A percentile compares a stretch with the other conserved stretches of the same genome.
phyloP scores from a whole-genome alignment of 2,113 vertebrate species.

The Tetrax tetrax region DNA sequence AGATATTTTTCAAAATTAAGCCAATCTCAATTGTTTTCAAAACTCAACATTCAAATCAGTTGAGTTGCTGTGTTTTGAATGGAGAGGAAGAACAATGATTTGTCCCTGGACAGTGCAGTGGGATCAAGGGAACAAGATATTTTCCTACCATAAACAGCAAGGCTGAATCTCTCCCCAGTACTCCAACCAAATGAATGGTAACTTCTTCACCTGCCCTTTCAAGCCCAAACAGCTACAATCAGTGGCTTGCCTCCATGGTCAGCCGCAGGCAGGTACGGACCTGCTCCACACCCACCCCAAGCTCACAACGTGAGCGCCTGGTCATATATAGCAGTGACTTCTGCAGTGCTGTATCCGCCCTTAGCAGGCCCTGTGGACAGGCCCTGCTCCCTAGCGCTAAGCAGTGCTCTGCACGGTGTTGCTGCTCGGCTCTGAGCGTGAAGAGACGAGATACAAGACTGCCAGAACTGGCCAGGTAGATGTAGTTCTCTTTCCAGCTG shows the following conservation, averaged over 20 bases:
- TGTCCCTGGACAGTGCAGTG: rapidly evolving
- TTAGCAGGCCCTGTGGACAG: not conserved
- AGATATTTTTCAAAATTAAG: not conserved
- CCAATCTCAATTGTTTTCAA: not conserved
- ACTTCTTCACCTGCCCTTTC: not conserved
- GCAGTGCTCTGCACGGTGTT: rapidly evolving
- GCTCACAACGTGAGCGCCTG: rapidly evolving
- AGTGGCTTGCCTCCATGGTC: not conserved
- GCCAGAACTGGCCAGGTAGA: not conserved
- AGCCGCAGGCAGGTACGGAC: not conserved
- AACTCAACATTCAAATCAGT: not conserved
- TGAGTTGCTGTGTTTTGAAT: not conserved
- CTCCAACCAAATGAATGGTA: not conserved
- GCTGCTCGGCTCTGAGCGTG: not conserved
- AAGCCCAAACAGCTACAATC: not conserved
- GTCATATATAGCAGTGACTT: not conserved
- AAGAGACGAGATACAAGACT: not conserved
- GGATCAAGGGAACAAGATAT: not conserved
- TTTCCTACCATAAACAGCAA: not conserved
- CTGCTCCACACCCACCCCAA: not conserved
- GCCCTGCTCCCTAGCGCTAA: rapidly evolving
- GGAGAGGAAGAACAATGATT: not conserved
- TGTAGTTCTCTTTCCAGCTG: not conserved
- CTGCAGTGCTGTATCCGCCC: not conserved
- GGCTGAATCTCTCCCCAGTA: not conserved